Evolutionary conservation across 2,797 vertebrate genomes (phyloP).

Genomic region (Gymnocypris eckloni): DNA sequence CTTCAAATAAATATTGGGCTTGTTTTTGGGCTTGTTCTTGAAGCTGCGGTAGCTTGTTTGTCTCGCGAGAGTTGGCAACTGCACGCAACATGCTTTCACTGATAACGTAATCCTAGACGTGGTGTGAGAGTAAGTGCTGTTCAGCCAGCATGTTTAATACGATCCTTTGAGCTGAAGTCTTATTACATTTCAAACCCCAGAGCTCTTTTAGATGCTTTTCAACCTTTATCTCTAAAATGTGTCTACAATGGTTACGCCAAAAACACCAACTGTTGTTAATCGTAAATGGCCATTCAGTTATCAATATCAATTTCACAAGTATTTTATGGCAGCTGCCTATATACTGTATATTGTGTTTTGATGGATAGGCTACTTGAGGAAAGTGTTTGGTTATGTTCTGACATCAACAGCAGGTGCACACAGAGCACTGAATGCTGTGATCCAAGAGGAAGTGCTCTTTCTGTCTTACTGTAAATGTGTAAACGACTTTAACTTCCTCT

Average conservation of each 20-base stretch:
- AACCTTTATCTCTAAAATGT: background rate
- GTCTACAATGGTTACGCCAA: background rate
- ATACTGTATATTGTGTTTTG: background rate
- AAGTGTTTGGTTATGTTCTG: background rate
- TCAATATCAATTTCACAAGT: background rate
- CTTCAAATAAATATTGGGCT: too few relatives aligned
- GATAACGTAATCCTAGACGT: background rate
- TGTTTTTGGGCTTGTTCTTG: too few relatives aligned
- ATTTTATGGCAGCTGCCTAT: background rate
- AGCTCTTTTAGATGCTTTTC: background rate
- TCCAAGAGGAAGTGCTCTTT: background rate
- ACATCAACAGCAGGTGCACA: background rate
- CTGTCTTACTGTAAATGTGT: background rate
- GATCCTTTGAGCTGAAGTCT: background rate
- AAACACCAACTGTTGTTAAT: background rate
- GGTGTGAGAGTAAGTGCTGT: conserved; percentile 12
- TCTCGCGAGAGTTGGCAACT: too few relatives aligned
- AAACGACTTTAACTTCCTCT: background rate
- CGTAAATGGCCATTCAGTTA: background rate
- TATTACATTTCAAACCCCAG: background rate
- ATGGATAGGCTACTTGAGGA: background rate
- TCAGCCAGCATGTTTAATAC: conserved; percentile 1
- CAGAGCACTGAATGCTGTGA: background rate
- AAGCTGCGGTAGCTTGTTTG: too few relatives aligned
- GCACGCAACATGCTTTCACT: background rate